phyloP scores from a whole-genome alignment of 2,797 vertebrate genomes.

The Pseudochromis fuscus region DNA sequence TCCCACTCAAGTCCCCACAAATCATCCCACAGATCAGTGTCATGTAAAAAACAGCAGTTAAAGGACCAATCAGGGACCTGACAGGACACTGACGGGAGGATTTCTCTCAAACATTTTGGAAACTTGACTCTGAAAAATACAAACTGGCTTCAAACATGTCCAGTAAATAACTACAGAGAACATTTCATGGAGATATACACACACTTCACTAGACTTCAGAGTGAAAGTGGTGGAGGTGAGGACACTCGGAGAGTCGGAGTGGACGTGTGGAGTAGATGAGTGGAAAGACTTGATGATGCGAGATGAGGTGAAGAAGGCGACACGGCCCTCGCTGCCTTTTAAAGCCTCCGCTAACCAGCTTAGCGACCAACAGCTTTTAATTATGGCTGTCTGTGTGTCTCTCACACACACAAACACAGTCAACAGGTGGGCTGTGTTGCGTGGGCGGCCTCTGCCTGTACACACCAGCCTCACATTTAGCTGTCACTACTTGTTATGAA shows the following conservation, averaged over 20 bases:
- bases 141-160: background rate
- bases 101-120: background rate
- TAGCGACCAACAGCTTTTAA: conserved; percentile 69
- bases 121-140: background rate
- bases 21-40: conserved; percentile 19
- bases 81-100: too few species aligned
- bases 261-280: conserved; percentile 26
- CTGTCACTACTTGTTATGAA: conserved; percentile 64
- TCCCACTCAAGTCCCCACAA: conserved; percentile 1
- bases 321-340: conserved; percentile 31
- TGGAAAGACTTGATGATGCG: conserved; percentile 14
- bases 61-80: background rate
- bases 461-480: conserved; percentile 54
- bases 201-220: background rate
- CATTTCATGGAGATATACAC: too few species aligned
- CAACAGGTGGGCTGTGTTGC: conserved; percentile 61
- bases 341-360: conserved; percentile 69
- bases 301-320: conserved; percentile 41
- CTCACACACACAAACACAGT: conserved; percentile 40
- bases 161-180: background rate
- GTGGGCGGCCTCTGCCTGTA: conserved; percentile 53
- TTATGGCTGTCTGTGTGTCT: conserved; percentile 62
- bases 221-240: conserved; percentile 6
- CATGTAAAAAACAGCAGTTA: conserved; percentile 10
- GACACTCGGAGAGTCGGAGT: background rate